Conservation (phyloP, 2,888 invertebrate genomes). For the Stenolophus ochropezus region DNA sequence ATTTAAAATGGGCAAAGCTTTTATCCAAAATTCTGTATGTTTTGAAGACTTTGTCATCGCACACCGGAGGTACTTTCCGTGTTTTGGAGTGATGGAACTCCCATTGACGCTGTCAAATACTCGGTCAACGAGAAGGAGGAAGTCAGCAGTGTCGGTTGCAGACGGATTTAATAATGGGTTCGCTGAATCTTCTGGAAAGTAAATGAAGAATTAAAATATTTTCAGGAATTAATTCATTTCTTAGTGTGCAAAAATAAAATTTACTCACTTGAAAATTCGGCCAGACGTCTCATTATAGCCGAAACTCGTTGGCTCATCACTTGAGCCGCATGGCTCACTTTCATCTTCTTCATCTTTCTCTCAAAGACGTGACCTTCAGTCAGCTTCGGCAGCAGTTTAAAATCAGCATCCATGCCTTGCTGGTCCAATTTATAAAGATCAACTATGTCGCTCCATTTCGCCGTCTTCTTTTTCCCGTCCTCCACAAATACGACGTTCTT, state of each 20-base stretch:
- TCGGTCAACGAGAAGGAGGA: background rate
- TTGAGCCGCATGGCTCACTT: background rate
- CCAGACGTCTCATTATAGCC: background rate
- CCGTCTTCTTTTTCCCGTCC: background rate
- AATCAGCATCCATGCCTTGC: background rate
- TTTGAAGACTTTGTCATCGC: conserved; percentile 1
- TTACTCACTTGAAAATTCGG: background rate
- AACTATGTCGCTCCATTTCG: background rate
- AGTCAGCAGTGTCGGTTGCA: background rate
- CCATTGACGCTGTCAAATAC: conserved; percentile 1
- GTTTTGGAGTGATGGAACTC: background rate
- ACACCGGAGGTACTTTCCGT: background rate
- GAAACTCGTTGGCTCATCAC: conserved; percentile 19
- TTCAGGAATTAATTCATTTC: background rate
- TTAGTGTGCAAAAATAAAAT: background rate
- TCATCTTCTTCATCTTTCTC: background rate
- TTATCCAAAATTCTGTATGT: conserved; percentile 2
- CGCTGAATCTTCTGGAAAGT: background rate
- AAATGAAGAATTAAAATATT: background rate
- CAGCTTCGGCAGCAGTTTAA: background rate
- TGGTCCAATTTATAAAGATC: background rate
- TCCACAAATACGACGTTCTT: background rate
- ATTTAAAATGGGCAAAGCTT: background rate
- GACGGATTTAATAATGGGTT: background rate
- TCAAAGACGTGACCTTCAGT: background rate